A percentile compares a stretch with the other conserved stretches of the same genome.
Conservation (phyloP, 2,888 invertebrate species). For the Leptinotarsa rubiginosa region DNA sequence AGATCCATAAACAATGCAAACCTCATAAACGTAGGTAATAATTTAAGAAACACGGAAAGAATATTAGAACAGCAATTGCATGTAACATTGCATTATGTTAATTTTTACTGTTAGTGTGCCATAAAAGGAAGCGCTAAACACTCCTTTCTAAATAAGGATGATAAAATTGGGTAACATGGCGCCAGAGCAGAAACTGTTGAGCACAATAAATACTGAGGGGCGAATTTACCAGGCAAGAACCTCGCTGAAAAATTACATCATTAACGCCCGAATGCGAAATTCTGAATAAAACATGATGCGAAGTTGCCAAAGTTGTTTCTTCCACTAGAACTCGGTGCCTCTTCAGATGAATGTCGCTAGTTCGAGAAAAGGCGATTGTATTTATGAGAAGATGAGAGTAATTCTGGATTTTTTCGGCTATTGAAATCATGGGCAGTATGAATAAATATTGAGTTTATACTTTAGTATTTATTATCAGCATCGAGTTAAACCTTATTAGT, state of each 20-base stretch:
- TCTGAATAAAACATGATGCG: constrained; percentile 18
- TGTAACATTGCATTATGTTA: constrained; percentile 1
- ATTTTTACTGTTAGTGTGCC: constrained; percentile 4
- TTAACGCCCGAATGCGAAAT: not conserved
- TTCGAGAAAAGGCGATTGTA: too few relatives aligned
- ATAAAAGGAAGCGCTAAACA: constrained; percentile 9
- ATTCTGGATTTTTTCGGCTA: too few relatives aligned
- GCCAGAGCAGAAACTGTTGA: constrained; percentile 11
- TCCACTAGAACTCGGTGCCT: not conserved
- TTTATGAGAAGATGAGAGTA: too few relatives aligned
- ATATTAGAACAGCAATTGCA: not conserved
- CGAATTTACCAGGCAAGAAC: constrained; percentile 1
- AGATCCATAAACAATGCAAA: not conserved
- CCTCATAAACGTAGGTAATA: not conserved
- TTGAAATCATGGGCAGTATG: too few relatives aligned
- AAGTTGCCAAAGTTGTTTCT: not conserved
- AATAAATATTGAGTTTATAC: too few relatives aligned
- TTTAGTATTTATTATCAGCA: too few relatives aligned
- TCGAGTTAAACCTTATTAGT: too few relatives aligned
- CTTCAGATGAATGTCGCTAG: not conserved
- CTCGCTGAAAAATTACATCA: constrained; percentile 17
- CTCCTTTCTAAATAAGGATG: not conserved
- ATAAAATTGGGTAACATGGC: constrained; percentile 14
- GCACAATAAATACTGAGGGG: not conserved
- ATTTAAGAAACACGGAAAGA: constrained; percentile 9